Conservation (phyloP, 2,113 vertebrate genomes). For the Chlamydotis undulata region DNA sequence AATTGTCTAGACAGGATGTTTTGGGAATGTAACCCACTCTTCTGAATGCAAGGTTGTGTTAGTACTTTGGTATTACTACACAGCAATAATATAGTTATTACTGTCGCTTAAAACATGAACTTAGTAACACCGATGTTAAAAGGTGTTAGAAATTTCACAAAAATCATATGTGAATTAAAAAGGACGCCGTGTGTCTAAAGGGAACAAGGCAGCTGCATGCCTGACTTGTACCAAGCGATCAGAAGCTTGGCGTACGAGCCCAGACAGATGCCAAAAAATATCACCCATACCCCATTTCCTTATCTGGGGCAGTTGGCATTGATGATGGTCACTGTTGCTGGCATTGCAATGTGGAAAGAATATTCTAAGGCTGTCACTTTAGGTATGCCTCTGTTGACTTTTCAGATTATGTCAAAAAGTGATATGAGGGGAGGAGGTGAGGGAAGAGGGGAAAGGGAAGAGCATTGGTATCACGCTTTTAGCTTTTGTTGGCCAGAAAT, state of each 20-base stretch:
- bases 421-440: background rate
- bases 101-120: background rate
- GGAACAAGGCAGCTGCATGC: background rate
- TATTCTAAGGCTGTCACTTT: background rate
- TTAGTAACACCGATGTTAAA: background rate
- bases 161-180: background rate
- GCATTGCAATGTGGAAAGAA: background rate
- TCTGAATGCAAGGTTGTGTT: background rate
- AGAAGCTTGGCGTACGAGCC: background rate
- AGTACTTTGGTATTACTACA: background rate
- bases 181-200: background rate
- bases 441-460: background rate
- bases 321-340: background rate
- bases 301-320: background rate
- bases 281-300: background rate
- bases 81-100: background rate
- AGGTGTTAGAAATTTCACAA: background rate
- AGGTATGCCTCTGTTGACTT: background rate
- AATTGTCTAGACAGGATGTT: constrained; percentile 54
- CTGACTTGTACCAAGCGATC: background rate
- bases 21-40: background rate
- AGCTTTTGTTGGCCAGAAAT: background rate
- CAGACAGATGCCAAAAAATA: background rate
- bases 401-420: background rate
- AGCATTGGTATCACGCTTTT: background rate